Percentiles rank a stretch among this genome's conserved stretches.
These are phyloP conservation scores for Cliona cf. orientalis DNA, from an alignment of 37 sponge, comb jelly and placozoan genomes.

Conservation along the genomic window DNA sequence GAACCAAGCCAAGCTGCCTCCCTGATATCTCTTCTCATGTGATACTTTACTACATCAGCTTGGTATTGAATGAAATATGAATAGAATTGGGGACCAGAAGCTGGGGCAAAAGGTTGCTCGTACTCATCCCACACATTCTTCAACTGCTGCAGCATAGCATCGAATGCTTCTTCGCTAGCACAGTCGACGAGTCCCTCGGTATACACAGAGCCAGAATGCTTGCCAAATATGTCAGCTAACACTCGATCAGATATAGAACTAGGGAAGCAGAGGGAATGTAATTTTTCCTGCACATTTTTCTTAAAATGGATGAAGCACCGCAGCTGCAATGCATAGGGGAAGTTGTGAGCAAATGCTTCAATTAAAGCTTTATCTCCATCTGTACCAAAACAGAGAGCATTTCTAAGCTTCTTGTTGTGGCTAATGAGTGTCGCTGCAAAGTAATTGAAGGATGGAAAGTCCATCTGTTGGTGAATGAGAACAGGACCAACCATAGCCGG, in stretches of 20 bases:
- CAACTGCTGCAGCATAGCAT: not conserved
- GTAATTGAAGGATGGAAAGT: constrained; percentile 6
- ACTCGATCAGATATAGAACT: constrained; percentile 23
- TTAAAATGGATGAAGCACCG: constrained; percentile 58
- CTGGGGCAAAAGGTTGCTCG: not conserved
- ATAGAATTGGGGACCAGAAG: constrained; percentile 21
- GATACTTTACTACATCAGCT: constrained; percentile 12
- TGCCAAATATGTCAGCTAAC: constrained; percentile 57
- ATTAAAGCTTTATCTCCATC: constrained; percentile 51
- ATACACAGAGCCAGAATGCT: constrained; percentile 13
- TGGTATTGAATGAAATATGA: constrained; percentile 24
- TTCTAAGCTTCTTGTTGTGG: not conserved
- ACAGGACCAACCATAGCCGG: too few species aligned
- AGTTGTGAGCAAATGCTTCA: constrained; percentile 41
- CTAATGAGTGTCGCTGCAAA: not conserved
- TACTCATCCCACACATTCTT: constrained; percentile 16
- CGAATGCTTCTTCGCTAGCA: constrained; percentile 12
- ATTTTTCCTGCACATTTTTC: constrained; percentile 36
- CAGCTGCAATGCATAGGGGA: constrained; percentile 54
- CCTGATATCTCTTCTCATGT: constrained; percentile 38
- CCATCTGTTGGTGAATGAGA: too few species aligned
- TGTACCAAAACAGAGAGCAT: constrained; percentile 32
- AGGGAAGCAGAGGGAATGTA: not conserved
- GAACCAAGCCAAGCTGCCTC: constrained; percentile 12
- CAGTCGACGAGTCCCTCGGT: constrained; percentile 50